Base-by-base conservation (phyloP, 1,140 invertebrate species). In the Euglossa dilemma region DNA sequence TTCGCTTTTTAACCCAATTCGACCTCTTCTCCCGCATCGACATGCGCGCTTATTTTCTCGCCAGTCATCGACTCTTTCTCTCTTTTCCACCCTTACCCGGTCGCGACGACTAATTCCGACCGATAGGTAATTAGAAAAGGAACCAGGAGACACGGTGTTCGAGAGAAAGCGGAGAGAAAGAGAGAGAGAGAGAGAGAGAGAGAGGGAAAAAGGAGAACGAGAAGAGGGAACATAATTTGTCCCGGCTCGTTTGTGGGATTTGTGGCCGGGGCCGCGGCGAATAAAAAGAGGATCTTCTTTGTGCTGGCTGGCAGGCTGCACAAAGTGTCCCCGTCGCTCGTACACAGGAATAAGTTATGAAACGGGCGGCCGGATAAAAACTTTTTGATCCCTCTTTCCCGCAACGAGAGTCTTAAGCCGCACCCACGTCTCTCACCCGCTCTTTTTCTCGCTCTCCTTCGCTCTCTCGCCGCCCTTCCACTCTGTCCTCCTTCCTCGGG, bases 301-400 rank as follows among this genome's bases (percentile, higher is more conserved):
- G 75, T 77, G 73, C 36, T 59, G 1, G 80, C 52, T 77, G 80
- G 5, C 73, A 77, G 28, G 25, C 64, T 67, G 20, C 73, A 50
- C 63, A 69, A 82, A 82, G 73, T 77, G 73, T 82, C 64, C 25
- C 64, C 28, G 69, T 84, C 81, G 52, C 75, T 79, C 66, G 76
- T 66, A 66, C 69, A 72, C 67, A 79, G 77, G 82, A 84, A 84
- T 84, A 84, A 84, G 77, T 84, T 84, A 84, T 57, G 82, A 84
- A 79, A 84, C 76, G 59, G 36, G 28, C 61, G 66, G 28, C 47
- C n/a, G 78, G 78, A 80, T 80, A 76, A 84, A 80, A 84, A 80
- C 43, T 79, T 84, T 80, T 72, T 80, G 82, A 84, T 84, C 73
- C 80, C 56, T 67, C 72, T 81, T 81, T 76, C 61, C 80, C 61